Percentiles rank a stretch among this genome's conserved stretches.
phyloP scores from a whole-genome alignment of 2,888 invertebrate species.

The Amblyjoppa proteus region DNA sequence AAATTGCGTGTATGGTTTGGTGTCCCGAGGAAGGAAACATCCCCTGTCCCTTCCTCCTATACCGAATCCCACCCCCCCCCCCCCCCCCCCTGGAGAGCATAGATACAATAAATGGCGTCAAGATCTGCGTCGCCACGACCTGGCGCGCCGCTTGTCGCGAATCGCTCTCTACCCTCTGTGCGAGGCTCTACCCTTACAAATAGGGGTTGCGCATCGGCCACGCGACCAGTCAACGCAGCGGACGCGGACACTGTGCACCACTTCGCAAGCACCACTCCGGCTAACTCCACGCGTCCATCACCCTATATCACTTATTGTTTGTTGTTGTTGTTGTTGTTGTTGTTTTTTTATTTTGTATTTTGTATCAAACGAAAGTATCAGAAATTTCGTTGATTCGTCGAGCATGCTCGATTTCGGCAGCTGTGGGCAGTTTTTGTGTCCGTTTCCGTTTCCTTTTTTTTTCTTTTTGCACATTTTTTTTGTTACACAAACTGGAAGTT shows the following conservation, averaged over 20 bases:
- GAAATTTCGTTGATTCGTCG: no score
- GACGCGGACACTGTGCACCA: slow-evolving; percentile 58
- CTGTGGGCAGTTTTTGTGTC: background rate
- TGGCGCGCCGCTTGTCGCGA: slow-evolving; percentile 76
- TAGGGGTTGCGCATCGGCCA: slow-evolving; percentile 74
- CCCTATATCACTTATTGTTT: background rate
- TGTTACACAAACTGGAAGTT: background rate
- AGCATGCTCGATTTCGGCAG: background rate
- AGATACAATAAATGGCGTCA: slow-evolving; percentile 80
- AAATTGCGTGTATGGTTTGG: slow-evolving; percentile 11
- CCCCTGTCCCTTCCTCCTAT: slow-evolving; percentile 45
- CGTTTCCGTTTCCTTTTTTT: background rate
- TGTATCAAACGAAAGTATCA: no score
- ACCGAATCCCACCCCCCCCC: slow-evolving; percentile 49
- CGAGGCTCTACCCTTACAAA: slow-evolving; percentile 74
- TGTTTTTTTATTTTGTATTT: no score
- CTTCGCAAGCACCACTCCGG: slow-evolving; percentile 14
- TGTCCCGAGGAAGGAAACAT: slow-evolving; percentile 48
- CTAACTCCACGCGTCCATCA: background rate
- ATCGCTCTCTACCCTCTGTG: slow-evolving; percentile 72
- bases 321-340: background rate
- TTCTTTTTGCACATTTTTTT: background rate
- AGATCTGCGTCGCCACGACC: slow-evolving; percentile 81
- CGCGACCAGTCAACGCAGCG: slow-evolving; percentile 71
- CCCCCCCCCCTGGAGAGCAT: slow-evolving; percentile 46